Conservation (phyloP, 2,113 vertebrate genomes). For the Pseudorasbora parva region DNA sequence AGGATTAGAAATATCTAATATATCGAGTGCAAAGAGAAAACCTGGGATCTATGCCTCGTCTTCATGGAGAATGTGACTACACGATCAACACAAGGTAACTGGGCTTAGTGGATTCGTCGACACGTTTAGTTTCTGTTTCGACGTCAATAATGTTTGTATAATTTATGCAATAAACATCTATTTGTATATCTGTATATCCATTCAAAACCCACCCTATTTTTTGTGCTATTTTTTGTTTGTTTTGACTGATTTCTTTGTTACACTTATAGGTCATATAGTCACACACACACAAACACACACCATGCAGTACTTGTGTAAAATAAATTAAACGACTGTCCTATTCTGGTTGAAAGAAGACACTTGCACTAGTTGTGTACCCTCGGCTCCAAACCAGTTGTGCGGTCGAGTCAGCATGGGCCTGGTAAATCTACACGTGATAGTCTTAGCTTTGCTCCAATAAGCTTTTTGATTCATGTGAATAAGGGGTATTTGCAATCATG, state of each 20-base stretch:
- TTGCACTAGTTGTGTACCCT: background rate
- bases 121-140: conserved; percentile 1
- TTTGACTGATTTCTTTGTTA: background rate
- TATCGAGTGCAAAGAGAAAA: conserved; percentile 41
- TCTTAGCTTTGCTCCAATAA: background rate
- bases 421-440: conserved; percentile 8
- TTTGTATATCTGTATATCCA: background rate
- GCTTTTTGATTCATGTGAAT: background rate
- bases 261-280: background rate
- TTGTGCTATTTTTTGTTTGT: background rate
- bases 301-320: background rate
- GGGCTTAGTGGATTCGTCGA: background rate
- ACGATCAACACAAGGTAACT: conserved; percentile 57
- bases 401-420: background rate
- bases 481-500: background rate
- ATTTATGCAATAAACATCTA: background rate
- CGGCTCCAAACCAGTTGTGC: conserved; percentile 5
- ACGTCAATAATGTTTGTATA: background rate
- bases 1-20: conserved; percentile 31
- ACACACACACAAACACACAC: too few relatives aligned
- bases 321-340: background rate
- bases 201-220: background rate
- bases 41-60: conserved; percentile 47
- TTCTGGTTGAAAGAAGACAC: background rate
- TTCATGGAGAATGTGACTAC: conserved; percentile 59